Evolutionary conservation across 2,797 vertebrate species (phyloP), one percentile per base, ranked within the genome.

Genomic region (Myripristis jacobus): DNA sequence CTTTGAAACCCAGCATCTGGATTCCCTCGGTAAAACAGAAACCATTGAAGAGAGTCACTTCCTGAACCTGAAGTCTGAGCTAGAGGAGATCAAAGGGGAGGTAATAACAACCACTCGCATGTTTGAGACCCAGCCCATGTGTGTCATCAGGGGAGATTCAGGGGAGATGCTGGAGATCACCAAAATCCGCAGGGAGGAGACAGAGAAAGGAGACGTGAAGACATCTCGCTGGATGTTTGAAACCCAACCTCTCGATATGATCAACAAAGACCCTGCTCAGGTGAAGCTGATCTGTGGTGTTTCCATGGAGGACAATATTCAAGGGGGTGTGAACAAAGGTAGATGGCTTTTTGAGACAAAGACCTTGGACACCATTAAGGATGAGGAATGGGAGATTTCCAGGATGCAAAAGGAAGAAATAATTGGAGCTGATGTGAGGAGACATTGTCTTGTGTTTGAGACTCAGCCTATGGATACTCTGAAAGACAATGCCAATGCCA

Each of bases 291-390:
- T 96, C 41, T 91, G 90, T 76, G 92, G 94, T 15, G 95, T 96
- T 80, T 96, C 96, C 50, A 95, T 95, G 91, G 94, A 96, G 70
- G 94, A 96, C 84, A 94, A 92, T 50, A 13, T 81, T 64, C 93
- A 94, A 72, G 85, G 92, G 13, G 95, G 92, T 0, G 95, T 95
- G 12, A 92, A 88, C 80, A 94, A 88, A 81, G 94, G 95, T 25
- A 95, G 95, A 70, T 95, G 95, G 95, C 89, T 97, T 55, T 95
- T 95, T 83, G 95, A 97, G 91, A 97, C 94, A 15, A 94, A 95
- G 73, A 94, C 95, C 48, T 89, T 96, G 4, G 95, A 97, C 80
- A 92, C 90, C 68, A 97, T 97, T 61, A 97, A 96, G 81, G 94
- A 95, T 8, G 94, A 96, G 36, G 92, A 95, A 64, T 94, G 94